Evolutionary conservation across 2,797 vertebrate species (phyloP).

Genomic region (Hylomyscus alleni): DNA sequence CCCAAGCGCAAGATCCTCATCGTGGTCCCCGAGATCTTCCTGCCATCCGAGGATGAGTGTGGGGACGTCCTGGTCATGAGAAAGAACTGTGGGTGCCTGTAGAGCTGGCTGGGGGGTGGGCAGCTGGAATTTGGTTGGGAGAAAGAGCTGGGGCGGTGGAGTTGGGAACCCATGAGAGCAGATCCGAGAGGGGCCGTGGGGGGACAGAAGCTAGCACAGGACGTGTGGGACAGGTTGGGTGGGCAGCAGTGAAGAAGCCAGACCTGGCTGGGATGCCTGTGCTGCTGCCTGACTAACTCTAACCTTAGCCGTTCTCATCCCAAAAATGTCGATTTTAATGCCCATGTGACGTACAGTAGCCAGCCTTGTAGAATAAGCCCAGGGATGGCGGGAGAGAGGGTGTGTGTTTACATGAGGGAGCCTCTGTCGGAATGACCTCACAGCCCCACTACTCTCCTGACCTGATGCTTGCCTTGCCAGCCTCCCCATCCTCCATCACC

Average conservation of each 20-base stretch:
- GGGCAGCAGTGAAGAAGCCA: not conserved
- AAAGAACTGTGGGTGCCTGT: conserved; percentile 97
- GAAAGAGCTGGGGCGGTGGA: not conserved
- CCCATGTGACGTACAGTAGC: not conserved
- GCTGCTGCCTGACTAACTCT: not conserved
- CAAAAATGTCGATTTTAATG: conserved; percentile 20
- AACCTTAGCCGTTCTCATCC: not conserved
- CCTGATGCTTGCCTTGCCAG: conserved; percentile 86
- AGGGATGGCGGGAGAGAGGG: not conserved
- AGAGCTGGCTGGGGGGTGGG: conserved; percentile 58
- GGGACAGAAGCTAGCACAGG: not conserved
- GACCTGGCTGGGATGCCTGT: not conserved
- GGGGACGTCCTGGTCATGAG: conserved; percentile 99
- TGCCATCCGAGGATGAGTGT: conserved; percentile 98
- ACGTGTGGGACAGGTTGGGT: too few relatives aligned
- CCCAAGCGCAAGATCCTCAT: conserved; percentile 99
- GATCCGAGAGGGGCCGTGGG: not conserved
- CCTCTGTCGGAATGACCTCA: not conserved
- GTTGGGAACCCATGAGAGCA: not conserved
- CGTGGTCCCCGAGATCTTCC: conserved; percentile 98
- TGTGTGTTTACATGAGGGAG: too few relatives aligned
- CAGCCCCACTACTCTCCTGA: conserved; percentile 24
- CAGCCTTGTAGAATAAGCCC: not conserved
- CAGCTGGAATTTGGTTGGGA: not conserved
- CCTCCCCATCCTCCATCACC: conserved; percentile 98